Conservation (phyloP, 2,113 vertebrate species). For the Seriola quinqueradiata region DNA sequence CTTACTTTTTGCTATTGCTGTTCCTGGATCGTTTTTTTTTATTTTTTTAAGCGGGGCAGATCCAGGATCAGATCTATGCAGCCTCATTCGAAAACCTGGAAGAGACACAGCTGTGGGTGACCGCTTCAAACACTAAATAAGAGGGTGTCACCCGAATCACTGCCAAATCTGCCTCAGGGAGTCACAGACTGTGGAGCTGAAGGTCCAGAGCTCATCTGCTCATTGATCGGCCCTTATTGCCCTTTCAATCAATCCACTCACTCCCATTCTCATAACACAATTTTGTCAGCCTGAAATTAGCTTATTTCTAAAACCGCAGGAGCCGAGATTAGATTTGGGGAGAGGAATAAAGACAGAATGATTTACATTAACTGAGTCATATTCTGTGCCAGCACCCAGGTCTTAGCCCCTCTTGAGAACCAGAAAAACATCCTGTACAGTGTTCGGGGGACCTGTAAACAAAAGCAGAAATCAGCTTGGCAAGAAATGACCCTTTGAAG, state of each 20-base stretch:
- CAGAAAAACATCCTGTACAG: conserved; percentile 8
- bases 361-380: conserved; percentile 36
- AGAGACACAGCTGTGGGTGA: conserved; percentile 47
- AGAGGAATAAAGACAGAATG: conserved; percentile 34
- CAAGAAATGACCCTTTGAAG: conserved; percentile 26
- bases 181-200: conserved; percentile 6
- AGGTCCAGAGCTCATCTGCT: conserved; percentile 30
- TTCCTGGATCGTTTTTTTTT: no score
- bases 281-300: conserved; percentile 54
- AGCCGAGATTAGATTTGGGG: conserved; percentile 36
- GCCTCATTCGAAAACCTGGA: neutral
- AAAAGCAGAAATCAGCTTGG: neutral
- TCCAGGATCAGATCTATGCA: conserved; percentile 12
- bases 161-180: conserved; percentile 45
- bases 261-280: conserved; percentile 49
- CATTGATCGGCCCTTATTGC: conserved; percentile 61
- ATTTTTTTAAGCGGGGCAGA: no score
- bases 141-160: conserved; percentile 36
- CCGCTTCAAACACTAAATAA: conserved; percentile 37
- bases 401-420: neutral
- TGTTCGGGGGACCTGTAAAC: conserved; percentile 20
- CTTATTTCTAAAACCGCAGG: conserved; percentile 49
- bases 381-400: conserved; percentile 7
- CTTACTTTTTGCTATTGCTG: no score
- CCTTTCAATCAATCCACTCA: conserved; percentile 55